A percentile compares a stretch with the other conserved stretches of the same genome.
phyloP scores from a whole-genome alignment of 1,140 invertebrate genomes.

The Zaprionus capensis region DNA sequence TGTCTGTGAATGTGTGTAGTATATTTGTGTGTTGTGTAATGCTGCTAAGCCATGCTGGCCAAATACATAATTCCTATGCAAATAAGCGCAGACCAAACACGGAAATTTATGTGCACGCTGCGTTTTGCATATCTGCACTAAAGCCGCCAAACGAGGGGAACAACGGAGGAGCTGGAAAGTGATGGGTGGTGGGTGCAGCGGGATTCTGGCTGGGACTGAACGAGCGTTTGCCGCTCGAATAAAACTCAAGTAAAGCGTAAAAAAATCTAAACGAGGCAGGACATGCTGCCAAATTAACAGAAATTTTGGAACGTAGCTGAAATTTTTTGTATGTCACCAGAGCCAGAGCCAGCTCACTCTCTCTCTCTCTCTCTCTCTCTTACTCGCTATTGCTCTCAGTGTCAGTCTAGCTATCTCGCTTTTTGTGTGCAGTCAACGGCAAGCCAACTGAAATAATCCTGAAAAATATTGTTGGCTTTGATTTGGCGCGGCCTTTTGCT shows the following conservation, averaged over 20 bases:
- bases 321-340: constrained; percentile 54
- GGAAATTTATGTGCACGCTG: constrained; percentile 76
- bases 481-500: constrained; percentile 69
- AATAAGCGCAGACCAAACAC: constrained; percentile 72
- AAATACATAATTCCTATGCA: constrained; percentile 83
- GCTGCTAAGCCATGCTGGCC: constrained; percentile 76
- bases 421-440: constrained; percentile 53
- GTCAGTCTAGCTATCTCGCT: constrained; percentile 7
- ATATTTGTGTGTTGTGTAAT: constrained; percentile 63
- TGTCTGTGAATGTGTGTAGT: constrained; percentile 19
- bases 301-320: constrained; percentile 64
- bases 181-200: neutral
- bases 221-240: constrained; percentile 48
- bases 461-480: constrained; percentile 82
- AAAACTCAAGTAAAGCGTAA: constrained; percentile 78
- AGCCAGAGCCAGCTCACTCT: constrained; percentile 10
- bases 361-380: constrained; percentile 2
- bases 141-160: constrained; percentile 18
- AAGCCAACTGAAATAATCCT: constrained; percentile 82
- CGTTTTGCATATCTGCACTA: constrained; percentile 78
- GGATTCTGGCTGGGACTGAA: neutral
- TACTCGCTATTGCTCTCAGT: neutral
- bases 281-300: constrained; percentile 78
- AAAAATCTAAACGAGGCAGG: constrained; percentile 72
- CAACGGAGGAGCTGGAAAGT: neutral